These are phyloP conservation scores for Premnoplex brunnescens DNA, from an alignment of 2,797 vertebrate genomes.

Conservation along the genomic window DNA sequence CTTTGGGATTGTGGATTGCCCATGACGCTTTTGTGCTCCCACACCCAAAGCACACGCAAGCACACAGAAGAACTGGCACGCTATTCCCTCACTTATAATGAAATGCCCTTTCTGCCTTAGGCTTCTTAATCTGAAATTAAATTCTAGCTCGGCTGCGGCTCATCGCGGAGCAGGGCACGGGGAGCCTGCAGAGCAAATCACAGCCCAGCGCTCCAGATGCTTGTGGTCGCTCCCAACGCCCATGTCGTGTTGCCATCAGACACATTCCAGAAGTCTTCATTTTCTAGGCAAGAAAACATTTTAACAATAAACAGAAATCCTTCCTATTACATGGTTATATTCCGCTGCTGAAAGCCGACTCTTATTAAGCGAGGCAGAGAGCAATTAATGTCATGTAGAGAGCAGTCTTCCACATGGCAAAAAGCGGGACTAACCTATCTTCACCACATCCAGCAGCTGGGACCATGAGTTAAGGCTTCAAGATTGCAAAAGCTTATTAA, in stretches of 20 bases:
- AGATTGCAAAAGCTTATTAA: slow-evolving; percentile 19
- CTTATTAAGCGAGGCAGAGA: slow-evolving; percentile 31
- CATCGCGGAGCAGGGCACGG: not conserved
- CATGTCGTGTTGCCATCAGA: not conserved
- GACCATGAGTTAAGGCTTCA: slow-evolving; percentile 4
- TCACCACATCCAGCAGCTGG: slow-evolving; percentile 41
- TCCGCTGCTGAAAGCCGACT: slow-evolving; percentile 34
- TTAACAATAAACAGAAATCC: slow-evolving; percentile 66
- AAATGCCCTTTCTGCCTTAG: not conserved
- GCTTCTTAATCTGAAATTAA: not conserved
- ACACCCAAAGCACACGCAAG: not conserved
- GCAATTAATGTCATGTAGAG: slow-evolving; percentile 47
- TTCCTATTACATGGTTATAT: slow-evolving; percentile 43
- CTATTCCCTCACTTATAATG: not conserved
- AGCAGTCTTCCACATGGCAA: slow-evolving; percentile 31
- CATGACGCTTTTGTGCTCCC: not conserved
- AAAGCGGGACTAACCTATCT: not conserved
- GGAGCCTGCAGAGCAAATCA: not conserved
- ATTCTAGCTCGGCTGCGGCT: not conserved
- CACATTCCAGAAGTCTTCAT: slow-evolving; percentile 34
- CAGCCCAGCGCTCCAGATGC: not conserved
- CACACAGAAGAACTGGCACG: not conserved
- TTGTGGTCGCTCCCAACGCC: not conserved
- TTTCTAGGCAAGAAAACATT: slow-evolving; percentile 43
- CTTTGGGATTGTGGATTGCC: accelerated